Percentiles rank a stretch among this genome's conserved stretches.
Evolutionary conservation across 2,113 vertebrate genomes (phyloP).

Genomic region (Halcyon senegalensis): DNA sequence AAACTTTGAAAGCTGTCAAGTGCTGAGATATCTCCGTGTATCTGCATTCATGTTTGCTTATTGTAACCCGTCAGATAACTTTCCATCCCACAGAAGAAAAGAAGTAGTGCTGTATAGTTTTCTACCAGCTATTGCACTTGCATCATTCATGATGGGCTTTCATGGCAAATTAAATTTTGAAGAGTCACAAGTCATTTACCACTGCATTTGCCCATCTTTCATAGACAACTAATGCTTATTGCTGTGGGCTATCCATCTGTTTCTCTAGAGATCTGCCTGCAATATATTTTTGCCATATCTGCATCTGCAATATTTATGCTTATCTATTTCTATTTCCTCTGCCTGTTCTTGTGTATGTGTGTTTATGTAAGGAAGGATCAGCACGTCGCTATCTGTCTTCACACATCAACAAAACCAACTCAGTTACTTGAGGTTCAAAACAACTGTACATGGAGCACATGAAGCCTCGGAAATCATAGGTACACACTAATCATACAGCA

Average conservation of each 20-base stretch:
- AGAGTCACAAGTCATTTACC: conserved; percentile 47
- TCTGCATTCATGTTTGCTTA: conserved; percentile 47
- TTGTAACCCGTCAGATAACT: conserved; percentile 45
- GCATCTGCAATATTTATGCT: conserved; percentile 29
- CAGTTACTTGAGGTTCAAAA: neutral
- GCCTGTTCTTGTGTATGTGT: neutral
- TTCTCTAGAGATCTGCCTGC: conserved; percentile 13
- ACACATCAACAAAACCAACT: neutral
- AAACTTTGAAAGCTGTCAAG: conserved; percentile 56
- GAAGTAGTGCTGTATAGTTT: neutral
- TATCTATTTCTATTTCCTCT: neutral
- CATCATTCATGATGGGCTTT: conserved; percentile 46
- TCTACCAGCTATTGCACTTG: neutral
- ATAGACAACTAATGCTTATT: conserved; percentile 5
- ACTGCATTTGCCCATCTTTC: conserved; percentile 18
- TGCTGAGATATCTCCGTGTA: neutral
- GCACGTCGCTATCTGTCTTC: neutral
- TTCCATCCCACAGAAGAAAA: conserved; percentile 37
- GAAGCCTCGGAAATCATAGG: neutral
- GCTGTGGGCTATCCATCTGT: conserved; percentile 30
- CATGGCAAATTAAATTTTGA: conserved; percentile 60
- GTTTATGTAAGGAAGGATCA: neutral
- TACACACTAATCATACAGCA: neutral
- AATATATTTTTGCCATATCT: conserved; percentile 1
- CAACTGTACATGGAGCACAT: neutral